Evolutionary conservation across 2,113 vertebrate species (phyloP).

Genomic region (Notiomystis cincta): DNA sequence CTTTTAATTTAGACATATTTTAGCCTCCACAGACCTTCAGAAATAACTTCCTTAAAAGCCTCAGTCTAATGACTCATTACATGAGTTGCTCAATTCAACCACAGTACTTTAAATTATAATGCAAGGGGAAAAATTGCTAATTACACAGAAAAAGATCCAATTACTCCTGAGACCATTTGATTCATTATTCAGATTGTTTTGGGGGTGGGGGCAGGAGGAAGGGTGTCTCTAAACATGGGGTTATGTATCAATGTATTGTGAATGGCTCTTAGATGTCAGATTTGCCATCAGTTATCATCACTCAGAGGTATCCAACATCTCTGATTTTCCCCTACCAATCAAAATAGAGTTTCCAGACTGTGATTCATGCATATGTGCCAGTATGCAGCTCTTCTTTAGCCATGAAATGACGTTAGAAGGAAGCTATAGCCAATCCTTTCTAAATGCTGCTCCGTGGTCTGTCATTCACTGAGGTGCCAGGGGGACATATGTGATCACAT

Average conservation of each 20-base stretch:
- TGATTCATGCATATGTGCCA: not conserved
- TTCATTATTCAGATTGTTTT: constrained; percentile 74
- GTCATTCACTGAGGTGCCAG: not conserved
- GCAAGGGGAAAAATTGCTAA: constrained; percentile 76
- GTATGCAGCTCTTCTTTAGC: not conserved
- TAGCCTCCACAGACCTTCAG: constrained; percentile 77
- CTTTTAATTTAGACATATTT: constrained; percentile 84
- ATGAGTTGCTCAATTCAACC: constrained; percentile 74
- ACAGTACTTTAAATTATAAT: constrained; percentile 80
- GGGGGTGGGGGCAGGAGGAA: constrained; percentile 17
- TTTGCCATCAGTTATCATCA: constrained; percentile 33
- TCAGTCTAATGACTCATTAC: constrained; percentile 81
- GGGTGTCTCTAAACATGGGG: constrained; percentile 56
- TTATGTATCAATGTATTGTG: constrained; percentile 54
- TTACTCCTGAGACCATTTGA: constrained; percentile 72
- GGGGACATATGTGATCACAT: not conserved
- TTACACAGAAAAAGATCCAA: constrained; percentile 77
- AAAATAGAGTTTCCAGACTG: not conserved
- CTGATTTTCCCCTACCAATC: constrained; percentile 13
- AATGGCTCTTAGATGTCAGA: constrained; percentile 25
- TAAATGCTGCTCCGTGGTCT: not conserved
- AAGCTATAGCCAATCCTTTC: not conserved
- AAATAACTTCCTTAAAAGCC: constrained; percentile 84
- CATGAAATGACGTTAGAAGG: not conserved
- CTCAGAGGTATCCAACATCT: not conserved